A percentile compares a stretch with the other conserved stretches of the same genome.
These are phyloP conservation scores for Mactra quadrangularis DNA, from an alignment of 1,140 invertebrate genomes.

Conservation along the genomic window DNA sequence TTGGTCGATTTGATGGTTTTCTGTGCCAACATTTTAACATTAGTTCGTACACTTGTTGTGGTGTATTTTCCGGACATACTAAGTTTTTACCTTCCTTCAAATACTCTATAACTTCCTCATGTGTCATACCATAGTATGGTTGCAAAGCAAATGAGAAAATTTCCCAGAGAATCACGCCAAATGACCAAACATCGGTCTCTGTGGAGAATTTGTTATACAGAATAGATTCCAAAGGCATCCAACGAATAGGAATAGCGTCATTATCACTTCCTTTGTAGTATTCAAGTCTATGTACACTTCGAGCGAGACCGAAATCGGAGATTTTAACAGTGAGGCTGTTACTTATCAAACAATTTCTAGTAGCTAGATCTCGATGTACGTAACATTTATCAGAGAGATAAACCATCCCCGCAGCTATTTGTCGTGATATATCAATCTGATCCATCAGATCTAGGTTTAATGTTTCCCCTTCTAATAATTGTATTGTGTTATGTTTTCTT, in stretches of 20 bases:
- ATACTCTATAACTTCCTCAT: constrained; percentile 97
- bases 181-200: constrained; percentile 99
- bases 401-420: constrained; percentile 98
- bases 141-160: constrained; percentile 98
- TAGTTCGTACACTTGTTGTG: constrained; percentile 94
- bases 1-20: constrained; percentile 92
- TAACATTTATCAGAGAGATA: constrained; percentile 89
- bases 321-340: constrained; percentile 94
- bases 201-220: constrained; percentile 98
- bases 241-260: constrained; percentile 86
- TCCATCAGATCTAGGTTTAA: constrained; percentile 89
- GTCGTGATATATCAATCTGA: constrained; percentile 93
- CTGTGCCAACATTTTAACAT: constrained; percentile 97
- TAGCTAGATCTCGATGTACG: constrained; percentile 95
- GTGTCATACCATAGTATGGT: constrained; percentile 96
- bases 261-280: constrained; percentile 87
- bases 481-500: constrained; percentile 51
- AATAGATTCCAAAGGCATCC: constrained; percentile 98
- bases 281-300: constrained; percentile 94
- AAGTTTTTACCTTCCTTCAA: constrained; percentile 96
- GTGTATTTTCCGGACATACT: constrained; percentile 96
- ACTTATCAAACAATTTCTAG: constrained; percentile 96
- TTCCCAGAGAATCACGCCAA: constrained; percentile 98
- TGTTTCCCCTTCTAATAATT: constrained; percentile 50
- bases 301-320: constrained; percentile 98